Conservation (phyloP, 2,888 invertebrate genomes). For the Caenorhabditis sp. region DNA sequence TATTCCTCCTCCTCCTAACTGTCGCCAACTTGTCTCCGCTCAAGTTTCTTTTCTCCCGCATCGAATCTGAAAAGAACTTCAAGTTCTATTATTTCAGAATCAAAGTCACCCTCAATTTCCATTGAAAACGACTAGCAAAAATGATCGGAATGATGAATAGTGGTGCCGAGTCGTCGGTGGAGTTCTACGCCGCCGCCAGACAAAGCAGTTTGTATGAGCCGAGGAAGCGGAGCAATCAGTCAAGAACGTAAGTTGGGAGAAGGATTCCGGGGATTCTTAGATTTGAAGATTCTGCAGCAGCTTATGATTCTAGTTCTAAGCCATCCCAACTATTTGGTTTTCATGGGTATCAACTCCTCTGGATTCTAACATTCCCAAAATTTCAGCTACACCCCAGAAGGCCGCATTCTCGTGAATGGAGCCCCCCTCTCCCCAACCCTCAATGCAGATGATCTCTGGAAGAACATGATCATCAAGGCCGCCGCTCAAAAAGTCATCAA, state of each 20-base stretch:
- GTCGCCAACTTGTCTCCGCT: neutral
- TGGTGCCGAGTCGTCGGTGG: slow-evolving; percentile 67
- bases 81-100: neutral
- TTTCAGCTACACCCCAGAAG: slow-evolving; percentile 71
- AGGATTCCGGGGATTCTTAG: no score
- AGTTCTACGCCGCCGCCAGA: slow-evolving; percentile 69
- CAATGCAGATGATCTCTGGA: slow-evolving; percentile 67
- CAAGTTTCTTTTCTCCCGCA: neutral
- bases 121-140: slow-evolving; percentile 2
- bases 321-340: no score
- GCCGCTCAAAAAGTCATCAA: slow-evolving; percentile 63
- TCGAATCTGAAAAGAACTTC: neutral
- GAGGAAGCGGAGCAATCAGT: slow-evolving; percentile 62
- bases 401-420: slow-evolving; percentile 70
- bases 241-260: slow-evolving; percentile 58
- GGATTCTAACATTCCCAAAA: neutral
- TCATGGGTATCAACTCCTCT: no score
- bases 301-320: no score
- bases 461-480: slow-evolving; percentile 64
- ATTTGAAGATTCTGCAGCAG: no score
- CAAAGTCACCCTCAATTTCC: no score
- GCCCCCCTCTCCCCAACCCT: slow-evolving; percentile 53
- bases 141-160: slow-evolving; percentile 78
- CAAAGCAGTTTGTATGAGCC: slow-evolving; percentile 69
- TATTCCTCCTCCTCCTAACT: neutral